Base-by-base conservation (phyloP, 2,113 vertebrate species). In the Oxyruncus cristatus region DNA sequence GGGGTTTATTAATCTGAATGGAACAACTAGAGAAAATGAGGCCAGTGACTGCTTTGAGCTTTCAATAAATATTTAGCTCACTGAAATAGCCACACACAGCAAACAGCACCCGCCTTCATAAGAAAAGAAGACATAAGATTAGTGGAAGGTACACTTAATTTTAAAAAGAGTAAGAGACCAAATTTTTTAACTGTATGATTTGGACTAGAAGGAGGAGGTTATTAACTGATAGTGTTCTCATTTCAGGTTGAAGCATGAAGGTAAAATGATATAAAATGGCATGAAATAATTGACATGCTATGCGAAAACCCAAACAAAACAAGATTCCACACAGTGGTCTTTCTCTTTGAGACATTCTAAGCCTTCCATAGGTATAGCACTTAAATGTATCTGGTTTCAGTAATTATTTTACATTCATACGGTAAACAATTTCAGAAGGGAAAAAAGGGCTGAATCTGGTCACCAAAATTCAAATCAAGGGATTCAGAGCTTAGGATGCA, bases 1-100 rank as follows among this genome's bases (percentile, higher is more conserved):
- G 15, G 23, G 91, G 72, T 96, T 98, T 98, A 97, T 98, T 97
- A 97, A 97, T 94, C 92, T 95, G 95, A 97, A 95, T 92, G 76
- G 90, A 96, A 39, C 92, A 96, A 89, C 70, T 41, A 95, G 88
- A 97, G 72, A 88, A 97, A 97, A 95, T 75, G 84, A 89, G 79
- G 74, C 92, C 75, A 89, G 95, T 97, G 97, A 96, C 95, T 78
- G 79, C 91, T 97, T 93, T 72, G 97, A 97, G 85, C 93, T 96
- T 61, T 84, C 85, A 53, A 39, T 50, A 95, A 97, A 94, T 90
- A 95, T 88, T 95, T 96, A 96, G 89, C 95, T 96, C 32, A 53
- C 77, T 95, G 93, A 93, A 96, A 96, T 53, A 70, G 79, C 95
- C 89, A 77, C 67, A 76, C 47, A 59, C 27, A 89, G 72, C 83